Conservation (phyloP, 2,797 vertebrate species). For the Silurus lanzhouensis region DNA sequence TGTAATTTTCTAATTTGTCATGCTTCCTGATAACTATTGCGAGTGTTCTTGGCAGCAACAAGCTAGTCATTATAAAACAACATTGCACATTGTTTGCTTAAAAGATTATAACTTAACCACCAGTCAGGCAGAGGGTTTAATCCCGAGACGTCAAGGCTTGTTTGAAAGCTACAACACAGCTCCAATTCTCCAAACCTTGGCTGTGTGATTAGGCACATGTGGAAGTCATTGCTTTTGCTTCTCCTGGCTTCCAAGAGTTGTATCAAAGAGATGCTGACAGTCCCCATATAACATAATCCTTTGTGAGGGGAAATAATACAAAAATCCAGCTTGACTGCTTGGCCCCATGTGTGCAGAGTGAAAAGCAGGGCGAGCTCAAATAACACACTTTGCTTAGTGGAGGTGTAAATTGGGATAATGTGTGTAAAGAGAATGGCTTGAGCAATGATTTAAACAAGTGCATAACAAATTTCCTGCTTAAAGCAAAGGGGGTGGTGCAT, state of each 20-base stretch:
- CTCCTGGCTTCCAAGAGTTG: constrained; percentile 53
- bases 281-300: constrained; percentile 72
- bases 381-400: constrained; percentile 6
- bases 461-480: not conserved
- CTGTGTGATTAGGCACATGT: constrained; percentile 62
- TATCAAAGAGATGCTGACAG: constrained; percentile 72
- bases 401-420: constrained; percentile 32
- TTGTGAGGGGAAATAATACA: constrained; percentile 66
- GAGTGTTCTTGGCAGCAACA: not conserved
- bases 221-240: constrained; percentile 64
- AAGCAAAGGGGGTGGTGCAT: not conserved
- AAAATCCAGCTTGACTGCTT: constrained; percentile 47
- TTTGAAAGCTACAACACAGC: constrained; percentile 57
- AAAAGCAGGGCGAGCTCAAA: constrained; percentile 15
- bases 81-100: constrained; percentile 14
- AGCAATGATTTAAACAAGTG: not conserved
- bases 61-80: not conserved
- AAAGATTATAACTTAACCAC: constrained; percentile 17
- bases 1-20: not conserved
- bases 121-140: constrained; percentile 21
- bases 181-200: constrained; percentile 50
- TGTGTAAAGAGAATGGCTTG: not conserved
- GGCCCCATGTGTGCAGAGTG: constrained; percentile 30
- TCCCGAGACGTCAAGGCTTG: constrained; percentile 51
- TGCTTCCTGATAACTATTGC: not conserved